Evolutionary conservation across 92 coral and sea anemone genomes (phyloP).

Genomic region (Pocillopora grandis): DNA sequence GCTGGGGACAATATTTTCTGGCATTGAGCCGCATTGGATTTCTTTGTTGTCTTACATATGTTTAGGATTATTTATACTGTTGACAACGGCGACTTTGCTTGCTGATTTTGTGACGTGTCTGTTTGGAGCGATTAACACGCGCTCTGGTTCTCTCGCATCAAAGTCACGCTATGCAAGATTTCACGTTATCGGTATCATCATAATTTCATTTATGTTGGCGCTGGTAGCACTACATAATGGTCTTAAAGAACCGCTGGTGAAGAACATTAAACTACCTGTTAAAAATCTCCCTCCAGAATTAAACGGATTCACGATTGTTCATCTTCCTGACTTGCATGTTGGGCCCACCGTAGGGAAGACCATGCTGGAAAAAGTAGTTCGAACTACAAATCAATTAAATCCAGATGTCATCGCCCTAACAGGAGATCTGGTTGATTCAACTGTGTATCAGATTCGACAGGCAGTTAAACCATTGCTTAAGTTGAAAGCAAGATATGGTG

Average conservation of each 20-base stretch:
- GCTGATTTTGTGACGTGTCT: conserved; percentile 49
- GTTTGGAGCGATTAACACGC: conserved; percentile 28
- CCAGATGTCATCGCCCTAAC: conserved; percentile 79
- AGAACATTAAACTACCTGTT: conserved; percentile 55
- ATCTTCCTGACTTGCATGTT: conserved; percentile 80
- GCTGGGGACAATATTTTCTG: conserved; percentile 74
- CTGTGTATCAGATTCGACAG: conserved; percentile 78
- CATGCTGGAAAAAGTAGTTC: conserved; percentile 65
- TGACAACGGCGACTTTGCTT: conserved; percentile 54
- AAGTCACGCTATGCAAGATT: conserved; percentile 47
- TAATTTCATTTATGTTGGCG: conserved; percentile 45
- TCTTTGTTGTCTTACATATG: conserved; percentile 59
- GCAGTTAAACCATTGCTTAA: conserved; percentile 80
- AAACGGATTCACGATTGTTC: conserved; percentile 66
- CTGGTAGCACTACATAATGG: conserved; percentile 58
- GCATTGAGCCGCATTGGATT: conserved; percentile 77
- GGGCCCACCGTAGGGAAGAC: conserved; percentile 81
- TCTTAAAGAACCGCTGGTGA: conserved; percentile 56
- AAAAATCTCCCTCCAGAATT: conserved; percentile 67
- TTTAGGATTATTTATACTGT: conserved; percentile 63
- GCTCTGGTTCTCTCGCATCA: conserved; percentile 22
- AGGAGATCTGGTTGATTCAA: conserved; percentile 83
- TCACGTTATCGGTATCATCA: conserved; percentile 53
- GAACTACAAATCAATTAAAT: conserved; percentile 57
- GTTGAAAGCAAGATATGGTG: conserved; percentile 78